Conservation (phyloP, 2,888 invertebrate species). For the Blastobasis lacticolella region DNA sequence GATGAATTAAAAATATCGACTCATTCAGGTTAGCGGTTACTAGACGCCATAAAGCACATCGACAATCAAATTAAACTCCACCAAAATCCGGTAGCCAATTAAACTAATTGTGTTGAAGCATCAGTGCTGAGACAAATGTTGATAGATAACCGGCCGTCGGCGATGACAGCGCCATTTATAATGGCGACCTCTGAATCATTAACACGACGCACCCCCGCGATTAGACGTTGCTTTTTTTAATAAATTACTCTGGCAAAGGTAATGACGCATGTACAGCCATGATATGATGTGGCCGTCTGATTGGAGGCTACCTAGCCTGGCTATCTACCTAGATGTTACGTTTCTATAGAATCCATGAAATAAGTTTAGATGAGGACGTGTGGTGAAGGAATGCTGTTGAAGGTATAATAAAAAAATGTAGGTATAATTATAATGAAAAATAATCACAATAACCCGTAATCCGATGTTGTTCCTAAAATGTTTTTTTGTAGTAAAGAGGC, state of each 20-base stretch:
- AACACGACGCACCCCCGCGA: conserved; percentile 30
- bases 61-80: no score
- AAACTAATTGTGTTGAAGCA: conserved; percentile 40
- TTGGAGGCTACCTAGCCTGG: not conserved
- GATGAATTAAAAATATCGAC: no score
- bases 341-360: not conserved
- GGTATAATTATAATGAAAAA: no score
- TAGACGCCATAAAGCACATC: no score
- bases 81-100: conserved; percentile 23
- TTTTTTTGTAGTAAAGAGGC: no score
- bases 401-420: no score
- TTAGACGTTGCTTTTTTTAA: conserved; percentile 31
- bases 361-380: no score
- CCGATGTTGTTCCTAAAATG: no score
- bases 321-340: no score
- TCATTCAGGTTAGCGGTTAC: no score
- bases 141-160: conserved; percentile 46
- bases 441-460: no score
- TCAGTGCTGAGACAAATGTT: conserved; percentile 50
- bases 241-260: conserved; percentile 29
- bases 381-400: no score
- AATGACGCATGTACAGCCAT: conserved; percentile 15
- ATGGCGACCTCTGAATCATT: conserved; percentile 44
- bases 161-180: conserved; percentile 65
- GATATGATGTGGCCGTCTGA: conserved; percentile 1